Evolutionary conservation across 2,888 invertebrate genomes (phyloP).

Genomic region (Busseola fusca): DNA sequence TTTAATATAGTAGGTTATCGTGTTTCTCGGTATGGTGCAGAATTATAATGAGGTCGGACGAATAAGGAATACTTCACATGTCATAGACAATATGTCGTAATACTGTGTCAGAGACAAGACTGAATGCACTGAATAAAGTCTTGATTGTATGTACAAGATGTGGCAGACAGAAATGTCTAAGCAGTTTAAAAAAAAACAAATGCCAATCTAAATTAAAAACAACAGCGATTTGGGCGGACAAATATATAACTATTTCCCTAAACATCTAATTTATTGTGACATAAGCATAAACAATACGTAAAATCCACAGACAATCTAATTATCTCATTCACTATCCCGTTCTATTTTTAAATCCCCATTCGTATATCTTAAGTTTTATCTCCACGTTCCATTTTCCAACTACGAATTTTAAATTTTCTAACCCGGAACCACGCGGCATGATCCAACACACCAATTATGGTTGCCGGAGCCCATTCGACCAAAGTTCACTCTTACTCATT

Average conservation of each 20-base stretch:
- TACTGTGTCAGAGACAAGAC: not conserved
- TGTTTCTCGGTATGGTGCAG: slow-evolving; percentile 15
- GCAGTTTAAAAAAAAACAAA: slow-evolving; percentile 17
- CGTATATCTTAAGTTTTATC: slow-evolving; percentile 46
- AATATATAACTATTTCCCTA: slow-evolving; percentile 5
- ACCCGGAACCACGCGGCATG: slow-evolving; percentile 48
- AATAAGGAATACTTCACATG: not conserved
- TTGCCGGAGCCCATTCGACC: slow-evolving; percentile 60
- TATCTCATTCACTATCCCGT: slow-evolving; percentile 37
- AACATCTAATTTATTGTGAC: slow-evolving; percentile 32
- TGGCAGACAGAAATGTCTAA: slow-evolving; percentile 19
- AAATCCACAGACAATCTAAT: slow-evolving; percentile 26
- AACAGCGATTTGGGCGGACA: not conserved
- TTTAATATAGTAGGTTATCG: slow-evolving; percentile 38
- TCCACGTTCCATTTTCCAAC: slow-evolving; percentile 48
- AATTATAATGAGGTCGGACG: slow-evolving; percentile 25
- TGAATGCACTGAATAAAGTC: not conserved
- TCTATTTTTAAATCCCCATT: slow-evolving; percentile 53
- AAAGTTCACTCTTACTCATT: slow-evolving; percentile 74
- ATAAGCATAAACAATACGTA: slow-evolving; percentile 40
- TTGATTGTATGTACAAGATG: not conserved
- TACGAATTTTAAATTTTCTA: slow-evolving; percentile 50
- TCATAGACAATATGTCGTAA: slow-evolving; percentile 6
- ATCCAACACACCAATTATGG: slow-evolving; percentile 60
- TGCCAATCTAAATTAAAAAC: not conserved